These are phyloP conservation scores for Anoura caudifer DNA, from an alignment of 2,113 vertebrate genomes.

Conservation along the genomic window DNA sequence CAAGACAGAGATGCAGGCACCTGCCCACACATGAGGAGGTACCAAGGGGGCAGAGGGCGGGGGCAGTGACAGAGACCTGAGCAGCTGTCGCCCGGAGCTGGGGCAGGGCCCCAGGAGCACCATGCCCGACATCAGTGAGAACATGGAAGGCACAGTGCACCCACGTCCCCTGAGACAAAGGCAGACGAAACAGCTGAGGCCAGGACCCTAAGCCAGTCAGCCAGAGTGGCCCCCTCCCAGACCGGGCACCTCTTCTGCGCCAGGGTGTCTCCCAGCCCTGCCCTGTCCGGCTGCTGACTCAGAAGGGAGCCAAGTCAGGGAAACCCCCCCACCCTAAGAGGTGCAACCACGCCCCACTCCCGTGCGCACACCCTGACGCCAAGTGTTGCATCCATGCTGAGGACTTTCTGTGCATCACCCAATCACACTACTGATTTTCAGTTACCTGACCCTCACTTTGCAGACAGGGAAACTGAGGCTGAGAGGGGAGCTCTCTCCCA, in stretches of 20 bases:
- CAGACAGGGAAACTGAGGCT: background rate
- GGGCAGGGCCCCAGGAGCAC: background rate
- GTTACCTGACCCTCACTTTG: rapidly evolving
- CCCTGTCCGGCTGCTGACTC: too few species aligned
- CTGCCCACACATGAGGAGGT: too few species aligned
- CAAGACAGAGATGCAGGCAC: rapidly evolving
- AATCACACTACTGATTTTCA: rapidly evolving
- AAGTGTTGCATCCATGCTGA: rapidly evolving
- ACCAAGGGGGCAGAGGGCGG: background rate
- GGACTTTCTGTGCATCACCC: rapidly evolving
- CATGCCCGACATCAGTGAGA: background rate
- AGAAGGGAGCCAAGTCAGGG: too few species aligned
- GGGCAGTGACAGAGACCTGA: background rate
- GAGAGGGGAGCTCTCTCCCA: too few species aligned
- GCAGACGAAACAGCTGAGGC: background rate
- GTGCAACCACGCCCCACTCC: too few species aligned
- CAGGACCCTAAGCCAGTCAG: background rate
- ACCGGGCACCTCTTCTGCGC: background rate
- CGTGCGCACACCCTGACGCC: too few species aligned
- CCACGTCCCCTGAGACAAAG: background rate
- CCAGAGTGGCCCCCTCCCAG: background rate
- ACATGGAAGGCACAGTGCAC: background rate
- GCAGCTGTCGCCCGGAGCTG: rapidly evolving
- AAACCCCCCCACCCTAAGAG: too few species aligned
- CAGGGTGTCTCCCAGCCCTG: too few species aligned